Evolutionary conservation across 2,797 vertebrate species (phyloP), one percentile per base, ranked within the genome.

Genomic region (Caiman crocodilus): DNA sequence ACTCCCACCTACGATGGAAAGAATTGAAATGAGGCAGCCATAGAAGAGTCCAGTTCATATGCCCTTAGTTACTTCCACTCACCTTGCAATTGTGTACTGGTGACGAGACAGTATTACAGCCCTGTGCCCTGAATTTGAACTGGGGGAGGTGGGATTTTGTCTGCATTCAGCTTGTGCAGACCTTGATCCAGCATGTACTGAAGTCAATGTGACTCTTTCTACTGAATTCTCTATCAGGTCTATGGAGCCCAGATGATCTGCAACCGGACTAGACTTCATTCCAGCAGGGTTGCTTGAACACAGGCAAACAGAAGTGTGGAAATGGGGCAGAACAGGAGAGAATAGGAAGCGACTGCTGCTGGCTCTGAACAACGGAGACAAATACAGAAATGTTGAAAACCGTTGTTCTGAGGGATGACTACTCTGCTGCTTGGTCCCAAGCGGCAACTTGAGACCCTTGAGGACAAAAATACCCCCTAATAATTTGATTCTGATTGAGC

Each of bases 271-370:
- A 65, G 81, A 76, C 88, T 90, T 79, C 50, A 67, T 82, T 84
- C 79, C 57, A 88, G 32, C 26, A 61, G 57, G 55, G 17, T 14
- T 85, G 57, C 20, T 60, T 79, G 67, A 75, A 55, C 75, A 74
- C 1, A 2, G 76, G 89, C 78, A 71, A 18, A 6, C 35, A 23
- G 35, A 50, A 26, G 35, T 42, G 69, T 73, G 87, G n/a, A 74
- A 89, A 82, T 84, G 76, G 67, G 90, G 83, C 85, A 91, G 65
- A 42, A 32, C 64, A 73, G 59, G n/a, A 82, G 79, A 82, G 95
- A 90, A 89, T 11, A 92, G n/a, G 77, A 90, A 64, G 63, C 30
- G 64, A 63, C 50, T 94, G 64, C 50, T 86, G 42, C 79, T 88
- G 82, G 20, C 71, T 67, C 77, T 61, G 59, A 26, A 67, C 56